Evolutionary conservation across 30 jellyfish, hydroid and myxozoan genomes (phyloP).

Genomic region (Cassiopea andromeda): DNA sequence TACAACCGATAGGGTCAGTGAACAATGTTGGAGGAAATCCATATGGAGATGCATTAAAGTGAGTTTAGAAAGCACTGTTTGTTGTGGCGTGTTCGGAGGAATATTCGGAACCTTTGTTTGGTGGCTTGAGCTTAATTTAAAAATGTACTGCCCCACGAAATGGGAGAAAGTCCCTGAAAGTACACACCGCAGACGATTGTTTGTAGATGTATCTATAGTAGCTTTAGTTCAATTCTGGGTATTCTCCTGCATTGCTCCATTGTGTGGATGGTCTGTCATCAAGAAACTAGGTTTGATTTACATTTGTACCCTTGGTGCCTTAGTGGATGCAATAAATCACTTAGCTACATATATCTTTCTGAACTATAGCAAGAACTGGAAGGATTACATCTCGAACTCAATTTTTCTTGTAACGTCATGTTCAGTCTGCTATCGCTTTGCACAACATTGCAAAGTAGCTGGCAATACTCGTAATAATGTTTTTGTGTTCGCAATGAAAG

Average conservation of each 20-base stretch:
- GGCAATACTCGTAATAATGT: neutral
- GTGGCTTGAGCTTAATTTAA: slow-evolving; percentile 31
- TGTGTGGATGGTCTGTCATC: slow-evolving; percentile 8
- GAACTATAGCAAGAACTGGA: neutral
- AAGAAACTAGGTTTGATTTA: neutral
- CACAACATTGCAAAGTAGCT: neutral
- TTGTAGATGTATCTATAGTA: neutral
- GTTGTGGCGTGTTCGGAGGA: slow-evolving; percentile 4
- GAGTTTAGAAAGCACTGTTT: neutral
- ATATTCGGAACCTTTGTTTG: slow-evolving; percentile 8
- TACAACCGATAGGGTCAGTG: neutral
- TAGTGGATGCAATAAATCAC: slow-evolving; percentile 6
- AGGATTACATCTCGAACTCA: neutral
- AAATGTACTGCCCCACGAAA: slow-evolving; percentile 3
- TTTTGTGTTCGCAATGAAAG: neutral
- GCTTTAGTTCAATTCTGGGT: slow-evolving; percentile 2
- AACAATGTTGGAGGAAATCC: neutral
- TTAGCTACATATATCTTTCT: neutral
- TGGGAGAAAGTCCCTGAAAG: slow-evolving; percentile 8
- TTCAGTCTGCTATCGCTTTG: neutral
- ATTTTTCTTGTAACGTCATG: neutral
- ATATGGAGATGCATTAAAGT: neutral
- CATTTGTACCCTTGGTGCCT: neutral
- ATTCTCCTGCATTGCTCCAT: slow-evolving; percentile 18
- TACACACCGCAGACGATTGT: neutral